Base-by-base conservation (phyloP, 2,113 vertebrate genomes). In the Tachysurus vachellii region DNA sequence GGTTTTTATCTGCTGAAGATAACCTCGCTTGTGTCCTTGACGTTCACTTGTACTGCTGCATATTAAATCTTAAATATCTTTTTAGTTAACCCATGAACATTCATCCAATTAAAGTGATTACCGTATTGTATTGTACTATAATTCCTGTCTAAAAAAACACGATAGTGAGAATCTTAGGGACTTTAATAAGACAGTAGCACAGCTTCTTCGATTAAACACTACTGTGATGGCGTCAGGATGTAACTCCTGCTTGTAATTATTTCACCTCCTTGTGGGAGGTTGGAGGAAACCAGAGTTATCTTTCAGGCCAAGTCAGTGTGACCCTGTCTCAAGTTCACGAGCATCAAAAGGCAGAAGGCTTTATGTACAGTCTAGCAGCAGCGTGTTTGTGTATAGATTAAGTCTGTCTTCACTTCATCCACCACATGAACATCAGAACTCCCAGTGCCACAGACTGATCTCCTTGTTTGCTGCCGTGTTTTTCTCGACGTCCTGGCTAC, bases 361-460 rank as follows among this genome's bases (percentile, higher is more conserved):
- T 53, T 14, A 23, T 53, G 23, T 76, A 26, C 44, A 53, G 47
- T 53, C 47, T 0, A n/a, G 19, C 54, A 56, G n/a, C 47, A 26
- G 7, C n/a, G 80, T 82, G 42, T 21, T 16, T 83, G n/a, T 5
- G 2, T 13, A 13, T 8, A n/a, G 47, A 53, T 77, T 28, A 26
- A 44, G 5, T 77, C 31, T 13, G 47, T 8, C 23, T 77, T 23
- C 8, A n/a, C 7, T 42, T 23, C 31, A 42, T 42, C 31, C 11
- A 28, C 31, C 31, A 59, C 28, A 59, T 3, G 11, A 80, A 42
- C 56, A 26, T 36, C 42, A 26, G 6, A 80, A 13, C 53, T 54
- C 76, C 5, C 31, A 23, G 17, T 61, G 31, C 79, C 28, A 80
- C 54, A 75, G 44, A 87, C 85, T 73, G 68, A 70, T 61, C 50